Percentiles rank a stretch among this genome's conserved stretches.
phyloP scores from a whole-genome alignment of 1,140 invertebrate species.

The Orius laevigatus region DNA sequence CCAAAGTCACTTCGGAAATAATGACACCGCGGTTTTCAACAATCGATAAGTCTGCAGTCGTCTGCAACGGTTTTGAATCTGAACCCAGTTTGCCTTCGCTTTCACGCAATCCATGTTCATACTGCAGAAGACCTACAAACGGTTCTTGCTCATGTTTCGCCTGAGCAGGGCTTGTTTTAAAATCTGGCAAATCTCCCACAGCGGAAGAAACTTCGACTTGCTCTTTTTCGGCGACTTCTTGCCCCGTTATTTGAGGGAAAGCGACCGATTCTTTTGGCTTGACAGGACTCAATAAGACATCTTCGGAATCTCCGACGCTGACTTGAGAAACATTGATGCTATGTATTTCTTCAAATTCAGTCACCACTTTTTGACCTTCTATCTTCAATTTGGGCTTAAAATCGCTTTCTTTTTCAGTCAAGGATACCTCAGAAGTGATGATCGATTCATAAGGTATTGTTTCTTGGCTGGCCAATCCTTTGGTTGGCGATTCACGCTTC shows the following conservation, averaged over 20 bases:
- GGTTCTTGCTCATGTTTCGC: conserved; percentile 24
- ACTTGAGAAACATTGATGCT: conserved; percentile 31
- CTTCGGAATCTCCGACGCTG: conserved; percentile 32
- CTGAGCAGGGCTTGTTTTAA: conserved; percentile 13
- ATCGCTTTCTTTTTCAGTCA: conserved; percentile 26
- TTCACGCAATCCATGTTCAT: conserved; percentile 30
- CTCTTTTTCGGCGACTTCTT: conserved; percentile 25
- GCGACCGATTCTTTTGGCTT: conserved; percentile 25
- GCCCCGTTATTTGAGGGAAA: conserved; percentile 17
- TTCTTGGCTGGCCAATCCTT: conserved; percentile 14
- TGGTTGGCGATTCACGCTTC: conserved; percentile 7
- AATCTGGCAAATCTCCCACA: conserved; percentile 18
- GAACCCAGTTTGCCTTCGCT: conserved; percentile 27
- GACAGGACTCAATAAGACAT: conserved; percentile 23
- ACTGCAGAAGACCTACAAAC: conserved; percentile 33
- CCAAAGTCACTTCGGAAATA: conserved; percentile 22
- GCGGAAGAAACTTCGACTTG: conserved; percentile 21
- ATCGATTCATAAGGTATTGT: conserved; percentile 18
- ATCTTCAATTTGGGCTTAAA: conserved; percentile 26
- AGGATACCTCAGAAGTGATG: conserved; percentile 15
- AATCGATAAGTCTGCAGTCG: conserved; percentile 24
- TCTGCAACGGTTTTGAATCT: conserved; percentile 24
- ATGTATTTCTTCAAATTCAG: conserved; percentile 28
- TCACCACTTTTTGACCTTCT: conserved; percentile 26
- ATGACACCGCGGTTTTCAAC: conserved; percentile 27